Evolutionary conservation across 2,113 vertebrate genomes (phyloP), one percentile per base, ranked within the genome.

Genomic region (Gracilinanus agilis): DNA sequence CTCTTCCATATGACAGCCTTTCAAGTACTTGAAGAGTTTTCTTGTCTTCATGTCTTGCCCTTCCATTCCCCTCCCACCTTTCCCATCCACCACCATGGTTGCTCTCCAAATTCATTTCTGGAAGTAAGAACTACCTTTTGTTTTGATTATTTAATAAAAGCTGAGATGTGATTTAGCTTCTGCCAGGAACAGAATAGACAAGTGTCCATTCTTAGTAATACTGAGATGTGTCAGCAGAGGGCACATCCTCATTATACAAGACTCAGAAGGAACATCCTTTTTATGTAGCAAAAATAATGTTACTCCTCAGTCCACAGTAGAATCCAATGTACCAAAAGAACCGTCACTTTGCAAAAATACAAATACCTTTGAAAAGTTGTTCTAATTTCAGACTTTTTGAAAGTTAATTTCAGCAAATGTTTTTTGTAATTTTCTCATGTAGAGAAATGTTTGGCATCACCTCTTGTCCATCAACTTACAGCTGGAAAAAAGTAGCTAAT

Each of bases 211-310:
- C 27, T 24, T 89, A 49, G 67, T 90, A 97, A 95, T 96, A 96
- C 56, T 93, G 9, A 0, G 44, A 11, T 54, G 11, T 0, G 11
- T 93, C 96, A 96, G 94, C 91, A 97, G 93, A 97, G 95, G 93
- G 96, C 96, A 96, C 9, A 94, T 83, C 44, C 44, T 90, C 75
- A 88, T 16, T 92, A 29, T 91, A 27, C 97, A 95, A 94, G 3
- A 21, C 91, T 93, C 61, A 90, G 6, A 53, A 92, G 13, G 44
- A 94, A 92, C 11, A 54, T 67, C 90, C 88, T 21, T 61, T 92
- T 89, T 92, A 97, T 44, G 75, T 96, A 94, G 49, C 34, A 53
- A 75, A 91, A 24, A 55, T 23, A 54, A 54, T 49, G 54, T n/a
- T 27, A 11, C 67, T 24, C 3, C 11, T 44, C 75, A 23, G 34